Evolutionary conservation across 2,888 invertebrate species (phyloP).

Genomic region (Melanotus villosus): DNA sequence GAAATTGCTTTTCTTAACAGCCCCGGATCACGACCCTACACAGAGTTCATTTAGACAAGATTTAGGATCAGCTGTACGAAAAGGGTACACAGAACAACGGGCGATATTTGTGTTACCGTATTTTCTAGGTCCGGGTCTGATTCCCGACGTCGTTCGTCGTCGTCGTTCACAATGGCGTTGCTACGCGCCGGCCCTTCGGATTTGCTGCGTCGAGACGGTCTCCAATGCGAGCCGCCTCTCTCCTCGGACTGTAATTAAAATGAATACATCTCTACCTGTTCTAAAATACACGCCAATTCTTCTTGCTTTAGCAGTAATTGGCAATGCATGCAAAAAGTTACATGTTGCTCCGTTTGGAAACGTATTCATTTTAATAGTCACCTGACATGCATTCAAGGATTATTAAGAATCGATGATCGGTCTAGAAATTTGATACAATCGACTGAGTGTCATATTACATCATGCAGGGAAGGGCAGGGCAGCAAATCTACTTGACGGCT

Average conservation of each 20-base stretch:
- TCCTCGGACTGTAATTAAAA: conserved; percentile 78
- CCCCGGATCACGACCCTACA: conserved; percentile 71
- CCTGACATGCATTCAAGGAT: conserved; percentile 54
- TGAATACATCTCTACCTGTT: conserved; percentile 66
- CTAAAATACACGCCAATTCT: conserved; percentile 44
- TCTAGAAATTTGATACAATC: conserved; percentile 45
- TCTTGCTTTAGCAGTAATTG: conserved; percentile 44
- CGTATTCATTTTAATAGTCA: conserved; percentile 66
- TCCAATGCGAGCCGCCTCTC: conserved; percentile 71
- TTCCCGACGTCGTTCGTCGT: conserved; percentile 66
- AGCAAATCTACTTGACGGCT: conserved; percentile 56
- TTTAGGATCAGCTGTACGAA: conserved; percentile 20
- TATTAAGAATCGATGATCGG: conserved; percentile 38
- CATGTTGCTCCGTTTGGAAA: conserved; percentile 59
- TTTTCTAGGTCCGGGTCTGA: conserved; percentile 67
- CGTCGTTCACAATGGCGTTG: conserved; percentile 60
- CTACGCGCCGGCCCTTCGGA: conserved; percentile 79
- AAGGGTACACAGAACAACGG: conserved; percentile 56
- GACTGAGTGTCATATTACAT: conserved; percentile 44
- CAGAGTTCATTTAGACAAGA: conserved; percentile 68
- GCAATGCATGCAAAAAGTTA: conserved; percentile 51
- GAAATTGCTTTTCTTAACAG: conserved; percentile 81
- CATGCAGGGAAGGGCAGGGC: conserved; percentile 55
- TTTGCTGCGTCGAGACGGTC: conserved; percentile 83
- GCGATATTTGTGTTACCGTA: conserved; percentile 61